Base-by-base conservation (phyloP, 2,113 vertebrate genomes). In the Myodes glareolus region DNA sequence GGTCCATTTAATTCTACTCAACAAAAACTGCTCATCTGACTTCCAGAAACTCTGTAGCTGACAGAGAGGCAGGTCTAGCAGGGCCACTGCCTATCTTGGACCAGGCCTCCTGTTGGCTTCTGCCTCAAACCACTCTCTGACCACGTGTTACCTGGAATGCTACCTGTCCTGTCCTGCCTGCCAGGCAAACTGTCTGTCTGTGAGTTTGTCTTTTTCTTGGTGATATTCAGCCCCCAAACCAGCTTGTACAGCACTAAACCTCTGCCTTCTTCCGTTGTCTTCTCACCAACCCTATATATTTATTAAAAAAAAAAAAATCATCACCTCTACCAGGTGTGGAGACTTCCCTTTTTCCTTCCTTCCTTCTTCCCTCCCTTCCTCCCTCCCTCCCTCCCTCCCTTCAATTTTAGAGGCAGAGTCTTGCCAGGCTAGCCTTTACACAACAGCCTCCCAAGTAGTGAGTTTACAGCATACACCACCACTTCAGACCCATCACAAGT, bases 1-100 rank as follows among this genome's bases (percentile, higher is more conserved):
- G 99, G 99, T 99, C 98, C 12, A 4, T 45, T 31, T 65, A 45
- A 99, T 99, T 99, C 99, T 99, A 73, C 99, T 99, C 98, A 99
- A 99, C 98, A 99, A 99, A 99, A 99, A 99, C 95, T 97, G 98
- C 42, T 0, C 99, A 98, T 97, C 99, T 7, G 98, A 98, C 98
- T 99, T 99, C 98, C 98, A 98, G 97, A 98, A 99, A 76, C 99
- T 99, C 0, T 99, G 98, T 98, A 97, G 50, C 98, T 99, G 72
- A 98, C 99, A 0, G 98, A 98, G 96, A 99, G 99, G 11, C 99
- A 99, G 42, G 99, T 99, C 13, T 99, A 99, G 80, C 98, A 96
- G 96, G 92, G 96, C 96, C 96, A 95, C 42, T 96, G 42, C 85
- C 92, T 95, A 68, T 96, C 92, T 95, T 96, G 97, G 97, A 96